These are phyloP conservation scores for Craterocephalus amniculus DNA, from an alignment of 2,797 vertebrate genomes.

Conservation along the genomic window DNA sequence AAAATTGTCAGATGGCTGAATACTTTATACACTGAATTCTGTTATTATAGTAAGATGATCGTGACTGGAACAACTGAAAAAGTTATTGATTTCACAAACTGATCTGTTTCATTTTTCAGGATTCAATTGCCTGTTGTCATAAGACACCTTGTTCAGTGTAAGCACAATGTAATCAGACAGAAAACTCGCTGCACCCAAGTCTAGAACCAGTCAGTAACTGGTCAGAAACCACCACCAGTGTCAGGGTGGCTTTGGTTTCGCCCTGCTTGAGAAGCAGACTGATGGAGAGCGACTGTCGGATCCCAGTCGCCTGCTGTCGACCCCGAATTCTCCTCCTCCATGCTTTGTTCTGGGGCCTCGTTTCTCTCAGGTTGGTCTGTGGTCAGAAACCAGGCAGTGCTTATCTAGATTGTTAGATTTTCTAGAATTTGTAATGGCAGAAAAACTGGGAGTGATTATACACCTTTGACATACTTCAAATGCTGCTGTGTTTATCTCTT, in stretches of 20 bases:
- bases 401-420: too few relatives aligned
- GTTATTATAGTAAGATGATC: not conserved
- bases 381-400: not conserved
- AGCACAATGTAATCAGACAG: constrained; percentile 20
- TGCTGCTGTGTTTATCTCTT: too few relatives aligned
- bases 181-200: not conserved
- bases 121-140: constrained; percentile 6
- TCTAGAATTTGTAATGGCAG: too few relatives aligned
- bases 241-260: constrained; percentile 44
- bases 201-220: not conserved
- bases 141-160: not conserved
- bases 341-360: constrained; percentile 83
- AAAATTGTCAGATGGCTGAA: not conserved
- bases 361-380: constrained; percentile 78
- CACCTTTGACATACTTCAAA: too few relatives aligned
- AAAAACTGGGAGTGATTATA: too few relatives aligned
- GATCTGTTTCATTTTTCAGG: constrained; percentile 21
- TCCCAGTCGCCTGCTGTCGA: constrained; percentile 79
- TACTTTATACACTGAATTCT: not conserved
- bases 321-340: constrained; percentile 79
- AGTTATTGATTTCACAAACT: not conserved
- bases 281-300: constrained; percentile 84
- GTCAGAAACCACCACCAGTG: not conserved
- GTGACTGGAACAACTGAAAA: not conserved
- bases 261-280: constrained; percentile 42